These are phyloP conservation scores for Drosophila nigricruria DNA, from an alignment of 2,888 invertebrate species.

Conservation along the genomic window DNA sequence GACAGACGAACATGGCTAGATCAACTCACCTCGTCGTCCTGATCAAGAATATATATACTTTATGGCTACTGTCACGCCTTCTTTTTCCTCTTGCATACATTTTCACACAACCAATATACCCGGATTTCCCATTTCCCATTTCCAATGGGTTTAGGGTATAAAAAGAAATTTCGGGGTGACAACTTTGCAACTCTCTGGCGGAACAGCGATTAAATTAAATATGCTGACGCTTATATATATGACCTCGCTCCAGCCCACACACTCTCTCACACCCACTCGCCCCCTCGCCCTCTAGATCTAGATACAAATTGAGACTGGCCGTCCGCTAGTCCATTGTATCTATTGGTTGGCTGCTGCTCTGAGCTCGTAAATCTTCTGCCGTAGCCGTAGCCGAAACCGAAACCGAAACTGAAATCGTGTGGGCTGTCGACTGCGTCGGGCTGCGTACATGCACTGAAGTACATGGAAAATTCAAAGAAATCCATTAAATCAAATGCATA, in stretches of 20 bases:
- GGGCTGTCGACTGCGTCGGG: neutral
- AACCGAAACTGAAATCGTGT: conserved; percentile 11
- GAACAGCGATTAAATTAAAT: conserved; percentile 57
- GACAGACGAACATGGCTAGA: too few species aligned
- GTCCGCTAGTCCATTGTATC: conserved; percentile 34
- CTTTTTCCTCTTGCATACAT: too few species aligned
- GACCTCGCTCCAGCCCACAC: neutral
- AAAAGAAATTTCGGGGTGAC: conserved; percentile 16
- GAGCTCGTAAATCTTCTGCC: conserved; percentile 42
- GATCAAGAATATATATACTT: too few species aligned
- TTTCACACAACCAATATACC: too few species aligned
- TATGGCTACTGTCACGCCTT: too few species aligned
- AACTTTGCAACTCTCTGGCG: conserved; percentile 17
- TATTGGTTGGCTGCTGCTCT: conserved; percentile 27
- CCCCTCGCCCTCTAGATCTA: neutral
- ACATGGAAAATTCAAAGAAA: conserved; percentile 51
- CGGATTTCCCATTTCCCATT: too few species aligned
- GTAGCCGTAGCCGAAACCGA: conserved; percentile 7
- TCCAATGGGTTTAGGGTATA: too few species aligned
- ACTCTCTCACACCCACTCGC: neutral
- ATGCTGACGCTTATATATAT: conserved; percentile 48
- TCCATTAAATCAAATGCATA: conserved; percentile 51
- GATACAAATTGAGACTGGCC: conserved; percentile 43
- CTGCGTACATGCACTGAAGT: conserved; percentile 13
- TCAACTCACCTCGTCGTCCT: too few species aligned